Conservation (phyloP, 2,888 invertebrate genomes). For the Unio pictorum region DNA sequence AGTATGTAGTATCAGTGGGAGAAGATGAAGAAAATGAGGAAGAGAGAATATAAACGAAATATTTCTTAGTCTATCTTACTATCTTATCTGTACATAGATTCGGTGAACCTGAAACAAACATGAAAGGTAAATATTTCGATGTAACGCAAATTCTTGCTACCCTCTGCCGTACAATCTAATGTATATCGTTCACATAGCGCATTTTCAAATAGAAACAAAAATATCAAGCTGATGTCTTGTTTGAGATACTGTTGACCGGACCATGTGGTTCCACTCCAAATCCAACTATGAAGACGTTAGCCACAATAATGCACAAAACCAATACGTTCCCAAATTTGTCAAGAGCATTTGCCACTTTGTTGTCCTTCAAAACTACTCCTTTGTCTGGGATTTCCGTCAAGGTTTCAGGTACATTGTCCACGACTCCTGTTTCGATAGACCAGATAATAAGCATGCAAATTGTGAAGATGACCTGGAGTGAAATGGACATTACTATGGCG, state of each 20-base stretch:
- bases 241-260: not conserved
- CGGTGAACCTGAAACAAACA: too few relatives aligned
- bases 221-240: not conserved
- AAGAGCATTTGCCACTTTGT: conserved; percentile 21
- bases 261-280: conserved; percentile 34
- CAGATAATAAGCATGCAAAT: conserved; percentile 34
- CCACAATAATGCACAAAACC: conserved; percentile 35
- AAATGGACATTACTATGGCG: conserved; percentile 32
- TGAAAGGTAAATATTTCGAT: too few relatives aligned
- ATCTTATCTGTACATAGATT: too few relatives aligned
- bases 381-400: conserved; percentile 1
- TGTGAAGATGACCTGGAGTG: conserved; percentile 34
- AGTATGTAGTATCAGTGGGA: too few relatives aligned
- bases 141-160: too few relatives aligned
- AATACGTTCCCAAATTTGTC: conserved; percentile 33
- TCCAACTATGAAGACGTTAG: conserved; percentile 39
- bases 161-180: too few relatives aligned
- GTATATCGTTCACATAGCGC: too few relatives aligned
- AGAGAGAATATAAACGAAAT: too few relatives aligned
- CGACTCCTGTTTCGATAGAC: conserved; percentile 25
- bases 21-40: too few relatives aligned
- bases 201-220: too few relatives aligned
- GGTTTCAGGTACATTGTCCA: conserved; percentile 10
- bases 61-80: too few relatives aligned
- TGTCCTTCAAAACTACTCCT: conserved; percentile 10